phyloP scores from a whole-genome alignment of 2,888 invertebrate species.

The Yponomeuta evonymella region DNA sequence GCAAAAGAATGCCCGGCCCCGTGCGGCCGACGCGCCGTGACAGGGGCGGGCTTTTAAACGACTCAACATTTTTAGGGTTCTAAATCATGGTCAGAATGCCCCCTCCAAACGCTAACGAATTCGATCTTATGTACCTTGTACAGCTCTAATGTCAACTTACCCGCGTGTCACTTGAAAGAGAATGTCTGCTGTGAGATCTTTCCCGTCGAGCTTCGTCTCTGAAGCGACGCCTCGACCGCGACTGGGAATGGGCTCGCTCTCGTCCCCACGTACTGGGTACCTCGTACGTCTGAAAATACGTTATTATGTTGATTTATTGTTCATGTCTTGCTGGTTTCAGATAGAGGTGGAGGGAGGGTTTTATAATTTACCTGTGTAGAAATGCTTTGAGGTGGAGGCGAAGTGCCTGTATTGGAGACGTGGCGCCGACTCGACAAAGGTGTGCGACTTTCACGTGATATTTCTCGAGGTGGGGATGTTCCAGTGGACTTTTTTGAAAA shows the following conservation, averaged over 20 bases:
- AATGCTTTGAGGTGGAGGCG: slow-evolving; percentile 90
- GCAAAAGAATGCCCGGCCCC: too few relatives aligned
- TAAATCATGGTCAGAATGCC: too few relatives aligned
- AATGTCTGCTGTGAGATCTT: slow-evolving; percentile 80
- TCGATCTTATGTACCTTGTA: too few relatives aligned
- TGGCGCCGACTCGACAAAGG: slow-evolving; percentile 40
- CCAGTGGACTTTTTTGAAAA: slow-evolving; percentile 68
- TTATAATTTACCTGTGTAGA: slow-evolving; percentile 83
- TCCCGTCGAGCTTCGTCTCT: slow-evolving; percentile 65
- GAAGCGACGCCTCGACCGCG: slow-evolving; percentile 54
- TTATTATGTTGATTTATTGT: background rate
- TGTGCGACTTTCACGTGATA: slow-evolving; percentile 30
- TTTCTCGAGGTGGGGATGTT: slow-evolving; percentile 59
- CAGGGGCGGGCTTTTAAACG: too few relatives aligned
- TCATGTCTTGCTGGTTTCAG: background rate
- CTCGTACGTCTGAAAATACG: slow-evolving; percentile 60
- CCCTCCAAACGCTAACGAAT: too few relatives aligned
- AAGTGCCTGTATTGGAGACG: slow-evolving; percentile 83
- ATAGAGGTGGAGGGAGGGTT: background rate
- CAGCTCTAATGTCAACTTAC: slow-evolving; percentile 45
- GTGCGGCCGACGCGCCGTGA: too few relatives aligned
- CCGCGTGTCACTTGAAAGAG: slow-evolving; percentile 80
- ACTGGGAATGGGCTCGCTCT: slow-evolving; percentile 44
- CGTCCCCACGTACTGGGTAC: slow-evolving; percentile 54
- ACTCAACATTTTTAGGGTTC: too few relatives aligned